phyloP scores from a whole-genome alignment of 2,797 vertebrate species.

The Mus caroli region DNA sequence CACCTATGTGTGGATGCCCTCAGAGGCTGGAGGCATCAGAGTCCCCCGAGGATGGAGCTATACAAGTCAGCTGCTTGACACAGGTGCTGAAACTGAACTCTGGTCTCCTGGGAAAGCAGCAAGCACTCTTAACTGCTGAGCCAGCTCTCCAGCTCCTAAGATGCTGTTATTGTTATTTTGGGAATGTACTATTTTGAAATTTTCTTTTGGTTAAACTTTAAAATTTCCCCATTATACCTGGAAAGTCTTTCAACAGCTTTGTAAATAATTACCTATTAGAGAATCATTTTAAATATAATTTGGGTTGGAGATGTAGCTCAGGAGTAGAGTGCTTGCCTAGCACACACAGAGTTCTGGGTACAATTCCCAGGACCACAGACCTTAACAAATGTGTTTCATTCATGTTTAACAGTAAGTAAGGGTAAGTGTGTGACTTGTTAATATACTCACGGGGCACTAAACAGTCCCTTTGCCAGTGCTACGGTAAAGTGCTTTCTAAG shows the following conservation, averaged over 20 bases:
- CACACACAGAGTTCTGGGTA: not conserved
- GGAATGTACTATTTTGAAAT: slow-evolving; percentile 76
- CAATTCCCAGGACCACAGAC: not conserved
- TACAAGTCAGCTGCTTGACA: not conserved
- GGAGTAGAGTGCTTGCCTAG: not conserved
- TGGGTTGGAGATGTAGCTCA: not conserved
- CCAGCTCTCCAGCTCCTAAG: not conserved
- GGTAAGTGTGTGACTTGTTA: not conserved
- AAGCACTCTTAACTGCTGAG: not conserved
- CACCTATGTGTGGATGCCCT: not conserved
- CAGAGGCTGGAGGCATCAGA: not conserved
- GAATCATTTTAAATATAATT: slow-evolving; percentile 30
- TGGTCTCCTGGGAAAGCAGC: not conserved
- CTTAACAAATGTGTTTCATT: not conserved
- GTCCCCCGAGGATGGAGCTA: not conserved
- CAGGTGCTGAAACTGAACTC: not conserved
- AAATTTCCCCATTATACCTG: slow-evolving; percentile 65
- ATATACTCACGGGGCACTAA: slow-evolving; percentile 8
- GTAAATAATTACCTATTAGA: not conserved
- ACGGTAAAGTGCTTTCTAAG: slow-evolving; percentile 46
- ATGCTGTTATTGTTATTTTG: slow-evolving; percentile 75
- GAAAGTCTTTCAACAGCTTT: slow-evolving; percentile 69
- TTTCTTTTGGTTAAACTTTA: slow-evolving; percentile 80
- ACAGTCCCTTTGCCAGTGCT: slow-evolving; percentile 8
- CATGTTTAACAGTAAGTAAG: slow-evolving; percentile 53